phyloP scores from a whole-genome alignment of 2,888 invertebrate species.

The Agonopterix subpropinquella region DNA sequence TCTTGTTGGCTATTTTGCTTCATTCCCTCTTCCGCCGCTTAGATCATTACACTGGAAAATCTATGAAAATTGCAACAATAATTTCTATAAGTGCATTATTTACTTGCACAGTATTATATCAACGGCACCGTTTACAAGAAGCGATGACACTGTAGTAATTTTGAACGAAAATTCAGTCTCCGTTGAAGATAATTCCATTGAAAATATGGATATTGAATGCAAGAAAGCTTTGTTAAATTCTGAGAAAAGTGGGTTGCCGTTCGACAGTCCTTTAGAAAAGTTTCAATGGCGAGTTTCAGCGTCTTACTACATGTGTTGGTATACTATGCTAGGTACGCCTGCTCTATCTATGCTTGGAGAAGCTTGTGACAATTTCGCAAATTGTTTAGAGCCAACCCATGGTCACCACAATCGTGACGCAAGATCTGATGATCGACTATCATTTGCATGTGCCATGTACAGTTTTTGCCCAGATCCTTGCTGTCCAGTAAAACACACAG shows the following conservation, averaged over 20 bases:
- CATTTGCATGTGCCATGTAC: slow-evolving; percentile 77
- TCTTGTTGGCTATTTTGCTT: slow-evolving; percentile 36
- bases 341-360: slow-evolving; percentile 71
- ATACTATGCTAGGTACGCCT: slow-evolving; percentile 72
- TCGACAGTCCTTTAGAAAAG: slow-evolving; percentile 73
- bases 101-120: slow-evolving; percentile 62
- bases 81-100: slow-evolving; percentile 73
- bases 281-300: slow-evolving; percentile 79
- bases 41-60: slow-evolving; percentile 78
- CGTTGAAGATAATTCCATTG: slow-evolving; percentile 9
- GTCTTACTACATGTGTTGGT: slow-evolving; percentile 82
- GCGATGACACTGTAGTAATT: slow-evolving; percentile 66
- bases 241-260: slow-evolving; percentile 62
- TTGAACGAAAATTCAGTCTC: slow-evolving; percentile 44
- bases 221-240: slow-evolving; percentile 51
- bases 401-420: slow-evolving; percentile 67
- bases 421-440: slow-evolving; percentile 69
- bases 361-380: slow-evolving; percentile 77
- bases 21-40: slow-evolving; percentile 74
- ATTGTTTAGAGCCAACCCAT: slow-evolving; percentile 62
- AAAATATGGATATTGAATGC: slow-evolving; percentile 58
- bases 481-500: slow-evolving; percentile 69
- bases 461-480: slow-evolving; percentile 82
- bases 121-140: slow-evolving; percentile 55
- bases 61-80: slow-evolving; percentile 64